phyloP scores from a whole-genome alignment of 2,797 vertebrate genomes.

The Brachyrhaphis roseni region DNA sequence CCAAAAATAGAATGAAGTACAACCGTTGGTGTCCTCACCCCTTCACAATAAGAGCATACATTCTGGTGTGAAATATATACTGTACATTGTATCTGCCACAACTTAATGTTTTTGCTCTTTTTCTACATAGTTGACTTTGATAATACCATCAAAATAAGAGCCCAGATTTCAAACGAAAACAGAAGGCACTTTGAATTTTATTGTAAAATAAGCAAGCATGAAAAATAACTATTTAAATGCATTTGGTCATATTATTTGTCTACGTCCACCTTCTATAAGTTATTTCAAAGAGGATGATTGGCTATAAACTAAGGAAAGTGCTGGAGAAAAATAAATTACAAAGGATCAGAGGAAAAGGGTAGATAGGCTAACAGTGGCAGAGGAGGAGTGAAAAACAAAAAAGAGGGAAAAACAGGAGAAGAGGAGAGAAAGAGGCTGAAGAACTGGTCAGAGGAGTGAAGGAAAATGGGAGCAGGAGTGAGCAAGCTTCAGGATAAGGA shows the following conservation, averaged over 20 bases:
- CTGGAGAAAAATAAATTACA: neutral
- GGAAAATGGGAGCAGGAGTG: conserved; percentile 4
- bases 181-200: no score
- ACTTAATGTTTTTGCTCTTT: no score
- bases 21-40: no score
- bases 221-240: no score
- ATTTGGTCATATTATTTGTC: neutral
- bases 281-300: conserved; percentile 62
- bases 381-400: neutral
- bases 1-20: no score
- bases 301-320: conserved; percentile 39
- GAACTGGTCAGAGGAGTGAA: neutral
- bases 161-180: no score
- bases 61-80: no score
- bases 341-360: neutral
- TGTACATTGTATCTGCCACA: no score
- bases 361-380: neutral
- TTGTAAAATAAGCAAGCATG: no score
- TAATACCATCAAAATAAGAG: no score
- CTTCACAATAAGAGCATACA: no score
- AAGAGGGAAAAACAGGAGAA: neutral
- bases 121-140: no score
- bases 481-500: conserved; percentile 21
- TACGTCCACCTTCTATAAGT: neutral
- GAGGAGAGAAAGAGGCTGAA: neutral